These are phyloP conservation scores for Abscondita cerata DNA, from an alignment of 2,888 invertebrate species.

Conservation along the genomic window DNA sequence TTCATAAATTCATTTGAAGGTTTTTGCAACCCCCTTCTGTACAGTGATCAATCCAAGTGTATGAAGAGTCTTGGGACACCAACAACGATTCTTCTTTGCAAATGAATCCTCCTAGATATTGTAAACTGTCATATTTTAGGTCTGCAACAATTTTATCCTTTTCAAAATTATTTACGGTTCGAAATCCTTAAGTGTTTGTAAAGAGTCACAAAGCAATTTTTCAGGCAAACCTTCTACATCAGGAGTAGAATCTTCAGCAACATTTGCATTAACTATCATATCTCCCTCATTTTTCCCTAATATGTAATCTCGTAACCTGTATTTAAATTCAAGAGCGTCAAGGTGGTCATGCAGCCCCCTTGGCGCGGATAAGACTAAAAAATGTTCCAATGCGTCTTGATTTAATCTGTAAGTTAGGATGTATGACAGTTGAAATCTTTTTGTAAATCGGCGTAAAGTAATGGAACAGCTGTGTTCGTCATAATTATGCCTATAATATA, in stretches of 20 bases:
- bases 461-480: constrained; percentile 28
- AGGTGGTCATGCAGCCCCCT: constrained; percentile 37
- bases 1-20: constrained; percentile 12
- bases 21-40: constrained; percentile 17
- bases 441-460: constrained; percentile 30
- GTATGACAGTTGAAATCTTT: constrained; percentile 28
- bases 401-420: constrained; percentile 41
- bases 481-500: constrained; percentile 35
- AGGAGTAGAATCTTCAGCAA: constrained; percentile 29
- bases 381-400: constrained; percentile 41
- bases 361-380: constrained; percentile 36
- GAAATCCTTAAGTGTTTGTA: neutral
- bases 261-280: constrained; percentile 21
- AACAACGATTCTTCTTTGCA: constrained; percentile 12
- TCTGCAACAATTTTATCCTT: neutral
- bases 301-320: constrained; percentile 39
- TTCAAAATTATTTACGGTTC: neutral
- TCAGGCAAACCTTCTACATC: constrained; percentile 21
- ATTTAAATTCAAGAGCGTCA: constrained; percentile 39
- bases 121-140: constrained; percentile 38
- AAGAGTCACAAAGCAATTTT: neutral
- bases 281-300: constrained; percentile 31
- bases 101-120: constrained; percentile 40
- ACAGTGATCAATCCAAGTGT: constrained; percentile 22
- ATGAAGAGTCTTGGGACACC: neutral